Base-by-base conservation (phyloP, 2,113 vertebrate genomes). In the Plotosus lineatus region DNA sequence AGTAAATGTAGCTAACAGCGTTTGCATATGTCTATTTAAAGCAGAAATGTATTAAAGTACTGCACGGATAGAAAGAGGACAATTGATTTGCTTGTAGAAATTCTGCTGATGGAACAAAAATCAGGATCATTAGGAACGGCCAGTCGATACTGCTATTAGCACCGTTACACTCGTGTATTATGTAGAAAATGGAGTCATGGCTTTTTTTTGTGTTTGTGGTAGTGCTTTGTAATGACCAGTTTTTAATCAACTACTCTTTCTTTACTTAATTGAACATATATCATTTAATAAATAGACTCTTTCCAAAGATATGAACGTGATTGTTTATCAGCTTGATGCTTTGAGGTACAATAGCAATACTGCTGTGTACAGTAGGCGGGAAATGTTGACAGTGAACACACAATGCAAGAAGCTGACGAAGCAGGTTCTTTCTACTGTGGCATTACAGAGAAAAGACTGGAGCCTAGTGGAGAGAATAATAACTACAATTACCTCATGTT, bases 361-460 rank as follows among this genome's bases (percentile, higher is more conserved):
- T 26, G 36, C 17, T 40, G 11, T 23, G 15, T 21, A 38, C 48
- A 14, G 31, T 40, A 11, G 3, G 17, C 4, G 17, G 31, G 17
- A 50, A 50, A 23, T 69, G 21, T 15, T 40, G 44, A 23, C 15
- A 36, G 36, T 53, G 6, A 48, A 66, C 31, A 38, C 5, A 36
- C 19, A 28, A 44, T 15, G 6, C 44, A 0, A 11, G 15, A 48
- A 48, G 3, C 36, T 8, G 1, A 68, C 65, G 33, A 42, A n/a
- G n/a, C 73, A 60, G 40, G 50, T 12, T 40, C 61, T 46, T n/a
- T 19, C 19, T 28, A 26, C 66, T 73, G 17, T 15, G 14, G 58
- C 40, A 28, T 50, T 69, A 53, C 53, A 80, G 48, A 79, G 33
- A 72, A 60, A 44, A 69, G 50, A 38, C 19, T 48, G 80, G 72